Evolutionary conservation across 1,140 invertebrate species (phyloP).

Genomic region (Euglossa dilemma): DNA sequence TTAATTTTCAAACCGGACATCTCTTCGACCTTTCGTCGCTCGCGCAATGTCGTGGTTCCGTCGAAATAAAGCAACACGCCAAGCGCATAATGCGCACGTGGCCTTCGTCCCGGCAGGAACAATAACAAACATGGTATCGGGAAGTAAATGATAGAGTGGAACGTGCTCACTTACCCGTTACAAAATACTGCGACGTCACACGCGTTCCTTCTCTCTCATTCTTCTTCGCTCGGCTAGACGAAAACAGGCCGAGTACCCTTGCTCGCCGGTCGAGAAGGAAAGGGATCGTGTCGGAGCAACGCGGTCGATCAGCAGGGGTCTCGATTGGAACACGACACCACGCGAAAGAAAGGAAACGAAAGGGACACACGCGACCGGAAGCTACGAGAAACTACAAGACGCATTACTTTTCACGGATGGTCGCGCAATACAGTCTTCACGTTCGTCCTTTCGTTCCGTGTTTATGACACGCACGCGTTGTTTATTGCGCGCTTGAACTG

Average conservation of each 20-base stretch:
- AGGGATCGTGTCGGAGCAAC: neutral
- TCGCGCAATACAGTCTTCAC: no score
- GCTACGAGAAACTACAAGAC: neutral
- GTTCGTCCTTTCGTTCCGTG: neutral
- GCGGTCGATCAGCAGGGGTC: conserved; percentile 14
- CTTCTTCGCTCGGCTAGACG: neutral
- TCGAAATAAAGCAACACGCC: no score
- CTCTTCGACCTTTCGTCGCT: no score
- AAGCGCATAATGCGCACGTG: neutral
- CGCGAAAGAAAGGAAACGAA: neutral
- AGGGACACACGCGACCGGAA: neutral
- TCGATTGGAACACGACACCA: neutral
- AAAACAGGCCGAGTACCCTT: neutral
- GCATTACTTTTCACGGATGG: neutral
- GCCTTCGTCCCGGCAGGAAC: neutral
- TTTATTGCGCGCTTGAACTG: conserved; percentile 23
- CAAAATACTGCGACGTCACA: neutral
- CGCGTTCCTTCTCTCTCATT: neutral
- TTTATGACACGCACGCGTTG: conserved; percentile 1
- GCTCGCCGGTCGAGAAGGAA: neutral
- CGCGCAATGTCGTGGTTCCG: no score
- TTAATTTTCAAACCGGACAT: neutral
- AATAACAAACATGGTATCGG: neutral
- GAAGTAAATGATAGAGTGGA: neutral
- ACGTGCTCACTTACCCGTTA: neutral